These are phyloP conservation scores for Helostoma temminkii DNA, from an alignment of 2,797 vertebrate species.

Conservation along the genomic window DNA sequence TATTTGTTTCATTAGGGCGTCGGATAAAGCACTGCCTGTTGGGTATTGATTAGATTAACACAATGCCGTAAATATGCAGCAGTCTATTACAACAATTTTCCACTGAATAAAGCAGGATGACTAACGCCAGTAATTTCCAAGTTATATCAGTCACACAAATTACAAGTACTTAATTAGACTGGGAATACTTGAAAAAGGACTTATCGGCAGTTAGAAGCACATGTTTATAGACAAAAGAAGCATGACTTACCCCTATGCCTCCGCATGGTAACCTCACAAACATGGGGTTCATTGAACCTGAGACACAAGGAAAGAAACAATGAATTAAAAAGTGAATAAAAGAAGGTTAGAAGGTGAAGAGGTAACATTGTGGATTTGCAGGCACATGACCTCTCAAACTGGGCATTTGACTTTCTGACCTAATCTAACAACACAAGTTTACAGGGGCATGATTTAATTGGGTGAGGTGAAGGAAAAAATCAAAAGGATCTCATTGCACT, in stretches of 20 bases:
- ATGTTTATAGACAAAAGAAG: constrained; percentile 39
- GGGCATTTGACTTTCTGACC: constrained; percentile 70
- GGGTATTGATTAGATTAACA: constrained; percentile 65
- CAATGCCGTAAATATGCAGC: constrained; percentile 37
- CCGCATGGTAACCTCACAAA: constrained; percentile 97
- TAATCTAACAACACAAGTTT: constrained; percentile 48
- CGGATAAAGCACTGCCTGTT: constrained; percentile 20
- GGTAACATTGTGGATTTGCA: constrained; percentile 21
- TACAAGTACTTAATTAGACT: constrained; percentile 31
- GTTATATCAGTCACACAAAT: constrained; percentile 40
- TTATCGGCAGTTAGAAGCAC: background rate
- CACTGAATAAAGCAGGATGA: constrained; percentile 56
- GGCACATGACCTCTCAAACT: constrained; percentile 51
- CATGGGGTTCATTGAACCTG: constrained; percentile 93
- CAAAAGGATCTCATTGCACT: constrained; percentile 28
- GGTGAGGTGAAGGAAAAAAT: constrained; percentile 36
- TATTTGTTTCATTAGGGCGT: constrained; percentile 47
- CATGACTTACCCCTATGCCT: constrained; percentile 93
- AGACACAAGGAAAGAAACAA: constrained; percentile 33
- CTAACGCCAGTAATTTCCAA: constrained; percentile 36
- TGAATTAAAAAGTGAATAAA: constrained; percentile 18
- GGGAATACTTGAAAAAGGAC: constrained; percentile 51
- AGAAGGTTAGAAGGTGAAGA: constrained; percentile 26
- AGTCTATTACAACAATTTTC: constrained; percentile 58
- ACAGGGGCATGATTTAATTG: constrained; percentile 55